These are phyloP conservation scores for Dendrolimus punctatus DNA, from an alignment of 1,140 invertebrate species.

Conservation along the genomic window DNA sequence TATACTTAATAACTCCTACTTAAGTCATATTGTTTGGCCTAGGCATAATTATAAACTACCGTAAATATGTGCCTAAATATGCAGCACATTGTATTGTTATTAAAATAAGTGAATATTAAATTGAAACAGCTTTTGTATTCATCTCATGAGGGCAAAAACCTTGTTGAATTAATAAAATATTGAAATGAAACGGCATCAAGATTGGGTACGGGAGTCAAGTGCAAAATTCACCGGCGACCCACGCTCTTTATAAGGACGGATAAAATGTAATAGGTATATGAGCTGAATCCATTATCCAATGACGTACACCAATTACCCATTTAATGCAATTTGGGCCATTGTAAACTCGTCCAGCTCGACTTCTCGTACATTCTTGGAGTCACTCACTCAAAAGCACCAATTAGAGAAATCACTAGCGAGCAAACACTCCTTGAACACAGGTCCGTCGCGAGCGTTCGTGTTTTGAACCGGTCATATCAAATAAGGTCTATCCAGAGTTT, in stretches of 20 bases:
- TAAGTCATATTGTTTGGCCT: too few species aligned
- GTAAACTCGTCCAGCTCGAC: constrained; percentile 43
- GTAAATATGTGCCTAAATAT: constrained; percentile 4
- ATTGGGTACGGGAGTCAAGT: constrained; percentile 44
- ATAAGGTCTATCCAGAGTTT: constrained; percentile 34
- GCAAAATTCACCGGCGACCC: constrained; percentile 56
- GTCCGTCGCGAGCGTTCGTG: constrained; percentile 31
- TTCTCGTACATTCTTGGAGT: constrained; percentile 55
- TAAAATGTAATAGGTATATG: constrained; percentile 55
- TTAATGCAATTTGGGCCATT: constrained; percentile 67
- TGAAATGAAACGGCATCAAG: constrained; percentile 49
- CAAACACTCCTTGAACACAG: constrained; percentile 43
- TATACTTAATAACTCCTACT: too few species aligned
- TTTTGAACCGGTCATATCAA: constrained; percentile 50
- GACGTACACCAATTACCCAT: constrained; percentile 69
- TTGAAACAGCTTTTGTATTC: constrained; percentile 39
- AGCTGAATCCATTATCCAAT: constrained; percentile 68
- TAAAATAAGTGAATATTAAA: constrained; percentile 18
- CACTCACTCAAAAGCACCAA: constrained; percentile 66
- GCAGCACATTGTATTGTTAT: constrained; percentile 12
- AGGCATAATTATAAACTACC: background rate
- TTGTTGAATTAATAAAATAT: constrained; percentile 53
- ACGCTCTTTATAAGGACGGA: constrained; percentile 43
- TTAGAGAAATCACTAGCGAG: constrained; percentile 50
- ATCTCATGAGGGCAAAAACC: constrained; percentile 41